Conservation (phyloP, 2,797 vertebrate species). For the Neosilurus hyrtlii region DNA sequence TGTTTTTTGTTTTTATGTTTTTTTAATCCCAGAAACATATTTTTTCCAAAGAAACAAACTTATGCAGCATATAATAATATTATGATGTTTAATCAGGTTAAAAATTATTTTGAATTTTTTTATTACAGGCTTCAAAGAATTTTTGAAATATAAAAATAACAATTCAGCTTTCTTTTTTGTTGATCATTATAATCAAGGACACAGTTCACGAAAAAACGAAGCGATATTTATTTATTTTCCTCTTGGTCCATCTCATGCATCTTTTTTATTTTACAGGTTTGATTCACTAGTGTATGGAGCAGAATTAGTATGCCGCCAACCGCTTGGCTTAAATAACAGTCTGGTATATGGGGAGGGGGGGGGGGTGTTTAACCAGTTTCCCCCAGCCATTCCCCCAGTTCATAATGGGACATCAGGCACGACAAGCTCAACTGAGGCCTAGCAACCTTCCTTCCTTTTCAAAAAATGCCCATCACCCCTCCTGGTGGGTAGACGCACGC, state of each 20-base stretch:
- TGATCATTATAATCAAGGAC: neutral
- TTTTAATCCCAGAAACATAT: neutral
- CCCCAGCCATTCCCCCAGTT: constrained; percentile 61
- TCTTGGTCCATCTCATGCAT: constrained; percentile 9
- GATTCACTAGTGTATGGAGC: constrained; percentile 51
- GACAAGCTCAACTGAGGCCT: constrained; percentile 65
- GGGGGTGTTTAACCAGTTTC: constrained; percentile 40
- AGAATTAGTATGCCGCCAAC: constrained; percentile 74
- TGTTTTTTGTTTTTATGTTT: neutral
- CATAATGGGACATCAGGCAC: constrained; percentile 75
- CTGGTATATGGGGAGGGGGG: constrained; percentile 32
- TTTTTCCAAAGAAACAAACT: neutral
- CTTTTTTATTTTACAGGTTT: constrained; percentile 19
- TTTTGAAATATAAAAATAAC: neutral
- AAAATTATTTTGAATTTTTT: neutral
- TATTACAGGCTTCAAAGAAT: neutral
- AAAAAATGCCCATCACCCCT: constrained; percentile 53
- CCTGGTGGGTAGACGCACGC: constrained; percentile 57
- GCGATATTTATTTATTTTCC: constrained; percentile 17
- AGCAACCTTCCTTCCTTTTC: constrained; percentile 44
- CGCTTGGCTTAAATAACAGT: constrained; percentile 61
- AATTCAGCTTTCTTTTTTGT: neutral
- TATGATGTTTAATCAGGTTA: neutral
- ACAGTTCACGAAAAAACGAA: neutral
- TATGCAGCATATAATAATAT: neutral